Base-by-base conservation (phyloP, 1,140 invertebrate species). In the Drosophila equinoxialis region DNA sequence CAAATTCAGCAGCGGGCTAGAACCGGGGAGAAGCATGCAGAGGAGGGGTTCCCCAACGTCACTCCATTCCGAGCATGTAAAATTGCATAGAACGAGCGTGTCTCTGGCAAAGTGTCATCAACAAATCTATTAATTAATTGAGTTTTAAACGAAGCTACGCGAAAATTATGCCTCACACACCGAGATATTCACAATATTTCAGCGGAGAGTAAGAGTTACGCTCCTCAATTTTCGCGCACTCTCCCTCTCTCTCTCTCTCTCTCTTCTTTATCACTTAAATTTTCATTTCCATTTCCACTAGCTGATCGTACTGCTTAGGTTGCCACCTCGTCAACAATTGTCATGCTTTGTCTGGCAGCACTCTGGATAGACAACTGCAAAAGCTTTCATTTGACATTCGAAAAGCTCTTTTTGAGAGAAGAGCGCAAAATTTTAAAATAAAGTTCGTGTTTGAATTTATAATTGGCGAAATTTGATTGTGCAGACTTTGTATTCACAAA, bases 121-220 rank as follows among this genome's bases (percentile, higher is more conserved):
- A 51, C 2, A 51, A 51, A 51, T 51, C 17, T 51, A 51, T 64
- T 39, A 51, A 51, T 51, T 23, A 7, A 11, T 51, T 65, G 41
- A 62, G 37, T 48, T 64, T 48, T 23, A 55, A 71, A 74, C 55
- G 39, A 73, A 72, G 60, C 45, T 57, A 65, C 26, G 62, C 62
- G 42, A 73, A 70, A 73, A 66, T 30, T 70, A 74, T 71, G 45
- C 45, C 45, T 63, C 65, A 68, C 65, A 73, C 71, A 62, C 37
- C 57, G 65, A 68, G 71, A 75, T 68, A 72, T 68, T 64, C 63
- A 82, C 82, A 79, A 81, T 67, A 77, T 45, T 70, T 71, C 55
- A 13, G 45, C 57, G 26, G 75, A 87, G 75, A 68, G 83, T 65
- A 73, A 87, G 64, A 86, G 65, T 79, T 51, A 4, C 17, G 7